Conservation (phyloP, 2,888 invertebrate genomes). For the Troides helena region DNA sequence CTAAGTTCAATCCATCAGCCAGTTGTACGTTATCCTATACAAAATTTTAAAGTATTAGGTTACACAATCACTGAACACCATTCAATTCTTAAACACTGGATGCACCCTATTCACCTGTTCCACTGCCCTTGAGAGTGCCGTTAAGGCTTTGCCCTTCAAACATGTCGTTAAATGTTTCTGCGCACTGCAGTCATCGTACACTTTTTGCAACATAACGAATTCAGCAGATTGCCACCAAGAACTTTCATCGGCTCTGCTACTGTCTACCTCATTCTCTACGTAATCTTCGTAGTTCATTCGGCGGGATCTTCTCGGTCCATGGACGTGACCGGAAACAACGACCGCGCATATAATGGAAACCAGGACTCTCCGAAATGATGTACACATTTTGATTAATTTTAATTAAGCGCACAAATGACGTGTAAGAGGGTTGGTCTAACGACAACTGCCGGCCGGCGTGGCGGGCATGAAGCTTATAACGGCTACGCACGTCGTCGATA, state of each 20-base stretch:
- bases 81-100: conserved; percentile 35
- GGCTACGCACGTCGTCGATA: conserved; percentile 71
- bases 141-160: conserved; percentile 81
- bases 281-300: conserved; percentile 69
- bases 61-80: conserved; percentile 46
- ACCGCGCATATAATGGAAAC: conserved; percentile 69
- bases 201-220: conserved; percentile 79
- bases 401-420: conserved; percentile 65
- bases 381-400: conserved; percentile 60
- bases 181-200: conserved; percentile 82
- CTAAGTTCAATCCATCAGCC: conserved; percentile 80
- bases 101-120: conserved; percentile 73
- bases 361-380: conserved; percentile 71
- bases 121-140: conserved; percentile 80
- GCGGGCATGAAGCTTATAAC: conserved; percentile 75
- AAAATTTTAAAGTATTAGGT: conserved; percentile 56
- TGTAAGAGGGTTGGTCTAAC: conserved; percentile 67
- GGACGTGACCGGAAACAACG: conserved; percentile 65
- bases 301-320: conserved; percentile 69
- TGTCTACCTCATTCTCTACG: conserved; percentile 73
- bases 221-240: conserved; percentile 81
- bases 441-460: conserved; percentile 69
- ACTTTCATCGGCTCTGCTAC: conserved; percentile 72
- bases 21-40: conserved; percentile 81
- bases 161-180: conserved; percentile 81